These are phyloP conservation scores for Acanthurus leucopareius DNA, from an alignment of 2,797 vertebrate genomes.

Conservation along the genomic window DNA sequence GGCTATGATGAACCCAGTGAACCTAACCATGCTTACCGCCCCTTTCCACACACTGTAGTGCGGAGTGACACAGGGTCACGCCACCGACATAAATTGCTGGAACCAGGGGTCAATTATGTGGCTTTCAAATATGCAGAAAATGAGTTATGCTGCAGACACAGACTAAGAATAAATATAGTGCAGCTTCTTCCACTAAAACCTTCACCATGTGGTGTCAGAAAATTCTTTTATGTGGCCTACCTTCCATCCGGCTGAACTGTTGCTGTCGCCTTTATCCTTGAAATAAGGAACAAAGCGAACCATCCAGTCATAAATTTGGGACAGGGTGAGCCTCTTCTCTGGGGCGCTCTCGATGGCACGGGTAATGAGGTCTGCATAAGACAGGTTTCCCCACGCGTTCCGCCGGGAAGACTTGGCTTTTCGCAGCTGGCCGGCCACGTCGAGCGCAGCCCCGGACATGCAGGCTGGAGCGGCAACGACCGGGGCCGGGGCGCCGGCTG, in stretches of 20 bases:
- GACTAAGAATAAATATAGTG: constrained; percentile 61
- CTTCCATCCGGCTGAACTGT: constrained; percentile 98
- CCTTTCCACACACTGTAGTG: constrained; percentile 59
- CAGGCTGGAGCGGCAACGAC: constrained; percentile 76
- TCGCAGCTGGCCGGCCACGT: constrained; percentile 87
- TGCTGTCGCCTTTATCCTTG: constrained; percentile 99
- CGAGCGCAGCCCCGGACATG: constrained; percentile 80
- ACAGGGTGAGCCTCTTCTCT: constrained; percentile 95
- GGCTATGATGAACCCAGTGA: constrained; percentile 78
- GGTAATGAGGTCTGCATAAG: constrained; percentile 97
- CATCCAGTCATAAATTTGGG: constrained; percentile 99
- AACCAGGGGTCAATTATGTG: constrained; percentile 72
- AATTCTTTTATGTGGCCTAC: constrained; percentile 81
- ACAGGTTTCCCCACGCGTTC: constrained; percentile 98
- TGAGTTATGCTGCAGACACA: constrained; percentile 56
- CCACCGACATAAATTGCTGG: constrained; percentile 61
- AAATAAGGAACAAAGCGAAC: constrained; percentile 98
- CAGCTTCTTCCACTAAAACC: constrained; percentile 47
- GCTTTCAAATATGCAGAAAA: constrained; percentile 67
- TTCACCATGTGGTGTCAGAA: constrained; percentile 53
- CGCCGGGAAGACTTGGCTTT: constrained; percentile 94
- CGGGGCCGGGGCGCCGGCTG: constrained; percentile 81
- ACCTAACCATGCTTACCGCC: constrained; percentile 66
- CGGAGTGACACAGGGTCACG: constrained; percentile 72
- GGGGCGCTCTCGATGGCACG: constrained; percentile 95